Base-by-base conservation (phyloP, 2,888 invertebrate species). In the Mythimna vitellina region DNA sequence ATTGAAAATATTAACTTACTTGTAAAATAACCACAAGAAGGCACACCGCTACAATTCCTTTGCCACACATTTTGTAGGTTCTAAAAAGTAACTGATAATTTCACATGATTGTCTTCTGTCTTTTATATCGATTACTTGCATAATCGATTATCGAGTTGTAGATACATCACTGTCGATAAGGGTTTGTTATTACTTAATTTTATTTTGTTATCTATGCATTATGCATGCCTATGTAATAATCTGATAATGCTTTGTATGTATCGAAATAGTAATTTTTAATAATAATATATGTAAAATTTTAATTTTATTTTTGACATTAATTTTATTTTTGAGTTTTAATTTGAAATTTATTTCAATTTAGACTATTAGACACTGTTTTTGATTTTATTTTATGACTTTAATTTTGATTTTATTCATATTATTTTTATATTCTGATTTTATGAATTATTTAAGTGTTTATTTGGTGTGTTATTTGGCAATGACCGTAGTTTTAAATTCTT, bases 11-110 rank as follows among this genome's bases (percentile, higher is more conserved):
- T 2, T n/a, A n/a, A 84, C 87, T 90, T 86, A 92, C 91, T 76
- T 89, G 84, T 0, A 90, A 42, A 42, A 86, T 66, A 12, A 86
- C 73, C 42, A 73, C 82, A 61, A 89, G 83, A 1, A 89, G 65
- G 68, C 88, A 90, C 25, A 82, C n/a, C 61, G 84, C 66, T 8
- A 88, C 57, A 51, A 82, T n/a, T 22, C 73, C 64, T 79, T 84
- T 66, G 83, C 82, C 86, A 84, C 66, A 90, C 89, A 84, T 91
- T 87, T 51, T 81, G 69, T 25, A 8, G 57, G 53, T 9, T 65
- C 0, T 42, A 12, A 17, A 64, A 70, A 65, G 20, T 29, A 49
- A 83, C 82, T 85, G 78, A 82, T 78, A 35, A 58, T 58, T n/a
- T 0, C 0, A 12, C 53, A 17, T 22, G n/a, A 65, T 53, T 9